A percentile compares a stretch with the other conserved stretches of the same genome.
Evolutionary conservation across 2,797 vertebrate species (phyloP).

Genomic region (Heliangelus exortis): DNA sequence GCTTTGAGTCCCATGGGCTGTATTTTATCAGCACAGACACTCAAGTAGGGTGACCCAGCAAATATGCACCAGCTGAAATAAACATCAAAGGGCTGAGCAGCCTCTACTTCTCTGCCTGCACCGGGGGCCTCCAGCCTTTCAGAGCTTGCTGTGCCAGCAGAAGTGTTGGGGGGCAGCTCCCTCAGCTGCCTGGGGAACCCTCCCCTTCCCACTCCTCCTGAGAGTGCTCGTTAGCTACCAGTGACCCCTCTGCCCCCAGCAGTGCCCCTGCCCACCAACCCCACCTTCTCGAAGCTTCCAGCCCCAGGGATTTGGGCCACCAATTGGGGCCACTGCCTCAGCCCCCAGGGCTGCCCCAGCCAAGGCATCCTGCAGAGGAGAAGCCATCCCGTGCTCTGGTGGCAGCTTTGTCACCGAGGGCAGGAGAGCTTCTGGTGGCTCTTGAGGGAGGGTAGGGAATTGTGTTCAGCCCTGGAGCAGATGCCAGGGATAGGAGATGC

Average conservation of each 20-base stretch:
- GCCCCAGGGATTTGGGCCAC: not conserved
- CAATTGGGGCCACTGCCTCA: fast-evolving
- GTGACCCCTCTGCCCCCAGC: too few species aligned
- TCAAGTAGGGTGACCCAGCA: fast-evolving
- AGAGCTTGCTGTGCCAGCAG: not conserved
- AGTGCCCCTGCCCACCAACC: too few species aligned
- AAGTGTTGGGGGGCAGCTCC: fast-evolving
- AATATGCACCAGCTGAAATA: not conserved
- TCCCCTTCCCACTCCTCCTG: not conserved
- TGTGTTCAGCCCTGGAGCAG: fast-evolving
- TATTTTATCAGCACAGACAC: not conserved
- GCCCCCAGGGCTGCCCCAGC: not conserved
- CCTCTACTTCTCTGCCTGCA: not conserved
- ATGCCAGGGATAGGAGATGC: not conserved
- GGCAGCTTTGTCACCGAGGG: not conserved
- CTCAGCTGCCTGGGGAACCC: not conserved
- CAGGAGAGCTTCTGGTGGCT: fast-evolving
- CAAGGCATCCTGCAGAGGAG: not conserved
- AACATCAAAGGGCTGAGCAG: not conserved
- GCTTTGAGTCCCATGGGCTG: not conserved
- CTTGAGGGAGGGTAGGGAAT: too few species aligned
- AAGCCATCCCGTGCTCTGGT: fast-evolving
- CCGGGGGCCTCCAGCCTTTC: not conserved
- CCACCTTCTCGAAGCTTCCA: not conserved
- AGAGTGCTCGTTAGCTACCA: fast-evolving